These are phyloP conservation scores for Auanema freiburgensis DNA, from an alignment of 2,888 invertebrate species.

Conservation along the genomic window DNA sequence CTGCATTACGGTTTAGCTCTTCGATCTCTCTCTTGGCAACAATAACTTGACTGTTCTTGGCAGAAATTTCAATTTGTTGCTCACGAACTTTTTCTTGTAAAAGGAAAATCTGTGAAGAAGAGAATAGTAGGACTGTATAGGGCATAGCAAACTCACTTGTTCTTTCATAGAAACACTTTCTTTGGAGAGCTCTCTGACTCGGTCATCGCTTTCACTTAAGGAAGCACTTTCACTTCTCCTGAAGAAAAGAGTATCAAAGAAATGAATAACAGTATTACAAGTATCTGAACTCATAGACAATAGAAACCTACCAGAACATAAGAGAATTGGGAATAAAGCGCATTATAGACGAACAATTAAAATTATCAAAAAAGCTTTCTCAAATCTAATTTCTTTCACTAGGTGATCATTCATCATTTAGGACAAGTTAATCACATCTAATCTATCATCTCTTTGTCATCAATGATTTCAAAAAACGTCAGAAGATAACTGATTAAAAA, in stretches of 20 bases:
- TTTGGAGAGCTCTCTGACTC: conserved; percentile 48
- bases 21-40: conserved; percentile 52
- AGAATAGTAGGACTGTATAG: not conserved
- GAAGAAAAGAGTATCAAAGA: conserved; percentile 14
- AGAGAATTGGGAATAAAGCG: conserved; percentile 17
- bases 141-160: conserved; percentile 33
- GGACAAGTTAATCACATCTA: no score
- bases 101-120: conserved; percentile 25
- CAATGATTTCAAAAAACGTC: no score
- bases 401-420: no score
- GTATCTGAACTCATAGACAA: not conserved
- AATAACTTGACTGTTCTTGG: conserved; percentile 45
- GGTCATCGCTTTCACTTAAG: conserved; percentile 44
- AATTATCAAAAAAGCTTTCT: not conserved
- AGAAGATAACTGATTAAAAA: not conserved
- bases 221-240: conserved; percentile 43
- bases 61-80: conserved; percentile 45
- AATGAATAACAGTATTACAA: conserved; percentile 1
- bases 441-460: no score
- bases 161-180: conserved; percentile 60
- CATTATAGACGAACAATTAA: conserved; percentile 12
- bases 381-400: no score
- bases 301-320: not conserved
- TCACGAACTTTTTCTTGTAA: conserved; percentile 59
- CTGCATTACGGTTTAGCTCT: conserved; percentile 52